A percentile compares a stretch with the other conserved stretches of the same genome.
Evolutionary conservation across 2,888 invertebrate genomes (phyloP).

Genomic region (Peribatodes rhomboidaria): DNA sequence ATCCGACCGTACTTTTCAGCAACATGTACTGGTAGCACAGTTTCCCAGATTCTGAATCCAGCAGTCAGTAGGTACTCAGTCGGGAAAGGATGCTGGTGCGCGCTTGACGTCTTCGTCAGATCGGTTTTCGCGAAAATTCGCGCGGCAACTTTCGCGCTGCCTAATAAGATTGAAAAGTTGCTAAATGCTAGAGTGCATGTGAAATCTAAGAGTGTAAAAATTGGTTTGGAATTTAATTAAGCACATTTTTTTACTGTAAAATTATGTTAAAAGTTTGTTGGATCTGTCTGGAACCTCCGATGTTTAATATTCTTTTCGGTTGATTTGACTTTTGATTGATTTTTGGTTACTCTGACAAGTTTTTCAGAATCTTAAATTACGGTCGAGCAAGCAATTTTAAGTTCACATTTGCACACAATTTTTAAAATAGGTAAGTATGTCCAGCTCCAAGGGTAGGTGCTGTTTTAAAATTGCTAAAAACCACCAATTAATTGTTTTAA

Average conservation of each 20-base stretch:
- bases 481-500: too few relatives aligned
- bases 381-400: not conserved
- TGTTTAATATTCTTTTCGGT: constrained; percentile 3
- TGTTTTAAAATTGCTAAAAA: too few relatives aligned
- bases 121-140: constrained; percentile 36
- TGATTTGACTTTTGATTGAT: constrained; percentile 1
- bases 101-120: constrained; percentile 20
- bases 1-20: not conserved
- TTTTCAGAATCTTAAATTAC: not conserved
- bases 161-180: constrained; percentile 47
- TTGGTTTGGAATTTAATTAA: not conserved
- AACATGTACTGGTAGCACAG: constrained; percentile 13
- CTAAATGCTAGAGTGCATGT: constrained; percentile 5
- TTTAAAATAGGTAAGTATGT: too few relatives aligned
- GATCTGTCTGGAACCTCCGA: not conserved
- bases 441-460: too few relatives aligned
- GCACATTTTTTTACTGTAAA: not conserved
- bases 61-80: constrained; percentile 29
- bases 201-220: constrained; percentile 8
- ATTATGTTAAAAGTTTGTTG: constrained; percentile 18
- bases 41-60: constrained; percentile 53
- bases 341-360: not conserved
- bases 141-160: constrained; percentile 57
- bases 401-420: not conserved
- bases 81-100: constrained; percentile 47